phyloP scores from a whole-genome alignment of 2,113 vertebrate species.

The Gobius niger region DNA sequence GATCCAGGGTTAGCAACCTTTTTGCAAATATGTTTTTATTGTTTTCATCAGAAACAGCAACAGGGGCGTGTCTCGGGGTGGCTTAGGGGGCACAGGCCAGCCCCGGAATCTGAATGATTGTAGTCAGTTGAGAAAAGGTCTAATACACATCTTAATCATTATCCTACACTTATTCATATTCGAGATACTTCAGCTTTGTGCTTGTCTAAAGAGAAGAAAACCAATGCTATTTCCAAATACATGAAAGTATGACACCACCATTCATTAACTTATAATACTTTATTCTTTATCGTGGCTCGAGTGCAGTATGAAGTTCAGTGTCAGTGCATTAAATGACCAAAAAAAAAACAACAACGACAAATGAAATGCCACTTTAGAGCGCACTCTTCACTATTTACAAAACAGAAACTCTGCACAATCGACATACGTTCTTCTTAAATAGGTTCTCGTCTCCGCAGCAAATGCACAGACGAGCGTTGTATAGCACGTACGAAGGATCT shows the following conservation, averaged over 20 bases:
- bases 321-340: conserved; percentile 63
- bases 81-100: too few species aligned
- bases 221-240: neutral
- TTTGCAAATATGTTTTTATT: too few species aligned
- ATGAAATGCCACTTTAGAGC: conserved; percentile 27
- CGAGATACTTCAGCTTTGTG: too few species aligned
- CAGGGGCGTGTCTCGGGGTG: too few species aligned
- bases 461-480: conserved; percentile 43
- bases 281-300: conserved; percentile 57
- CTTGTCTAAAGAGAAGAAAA: too few species aligned
- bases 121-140: too few species aligned
- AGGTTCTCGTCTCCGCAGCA: conserved; percentile 43
- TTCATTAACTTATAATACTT: conserved; percentile 42
- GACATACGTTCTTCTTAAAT: conserved; percentile 53
- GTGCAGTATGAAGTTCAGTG: conserved; percentile 49
- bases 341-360: conserved; percentile 19
- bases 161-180: too few species aligned
- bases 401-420: conserved; percentile 27
- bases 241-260: neutral
- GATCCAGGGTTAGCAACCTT: too few species aligned
- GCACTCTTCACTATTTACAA: conserved; percentile 23
- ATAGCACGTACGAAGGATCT: conserved; percentile 21
- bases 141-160: too few species aligned
- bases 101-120: too few species aligned
- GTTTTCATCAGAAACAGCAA: too few species aligned